Percentiles rank a stretch among this genome's conserved stretches.
These are phyloP conservation scores for Drosophila paramelanica DNA, from an alignment of 2,888 invertebrate genomes.

Conservation along the genomic window DNA sequence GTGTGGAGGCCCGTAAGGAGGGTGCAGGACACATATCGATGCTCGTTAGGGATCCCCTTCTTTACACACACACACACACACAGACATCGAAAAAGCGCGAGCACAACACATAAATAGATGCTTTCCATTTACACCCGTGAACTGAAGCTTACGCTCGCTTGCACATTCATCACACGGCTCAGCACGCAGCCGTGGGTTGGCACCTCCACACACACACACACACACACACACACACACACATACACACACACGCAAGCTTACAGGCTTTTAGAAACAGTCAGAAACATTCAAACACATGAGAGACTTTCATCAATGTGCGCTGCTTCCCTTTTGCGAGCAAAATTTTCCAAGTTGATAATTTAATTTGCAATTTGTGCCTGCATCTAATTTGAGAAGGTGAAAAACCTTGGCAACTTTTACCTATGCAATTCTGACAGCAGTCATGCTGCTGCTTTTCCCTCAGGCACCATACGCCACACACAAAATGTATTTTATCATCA, in stretches of 20 bases:
- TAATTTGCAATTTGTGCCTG: slow-evolving; percentile 69
- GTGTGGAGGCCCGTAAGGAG: slow-evolving; percentile 1
- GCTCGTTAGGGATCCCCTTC: slow-evolving; percentile 61
- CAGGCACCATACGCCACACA: too few species aligned
- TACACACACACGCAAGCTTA: slow-evolving; percentile 7
- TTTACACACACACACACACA: slow-evolving; percentile 13
- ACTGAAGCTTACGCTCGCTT: slow-evolving; percentile 72
- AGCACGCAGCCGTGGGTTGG: slow-evolving; percentile 57
- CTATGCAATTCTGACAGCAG: slow-evolving; percentile 8
- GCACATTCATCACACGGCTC: slow-evolving; percentile 78
- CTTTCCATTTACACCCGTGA: slow-evolving; percentile 51
- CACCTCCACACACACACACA: slow-evolving; percentile 5
- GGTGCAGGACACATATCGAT: slow-evolving; percentile 39
- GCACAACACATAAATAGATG: slow-evolving; percentile 41
- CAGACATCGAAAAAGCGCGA: slow-evolving; percentile 16
- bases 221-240: slow-evolving; percentile 19
- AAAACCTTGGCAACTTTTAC: slow-evolving; percentile 64
- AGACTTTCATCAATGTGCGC: slow-evolving; percentile 57
- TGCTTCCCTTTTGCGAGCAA: slow-evolving; percentile 36
- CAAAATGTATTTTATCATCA: slow-evolving; percentile 46
- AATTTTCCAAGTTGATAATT: slow-evolving; percentile 76
- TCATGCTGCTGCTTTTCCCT: background rate
- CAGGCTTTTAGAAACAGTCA: slow-evolving; percentile 26
- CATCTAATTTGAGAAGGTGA: slow-evolving; percentile 69
- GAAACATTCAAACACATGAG: slow-evolving; percentile 28